Conservation (phyloP, 2,888 invertebrate genomes). For the Mesorhabditis belari region DNA sequence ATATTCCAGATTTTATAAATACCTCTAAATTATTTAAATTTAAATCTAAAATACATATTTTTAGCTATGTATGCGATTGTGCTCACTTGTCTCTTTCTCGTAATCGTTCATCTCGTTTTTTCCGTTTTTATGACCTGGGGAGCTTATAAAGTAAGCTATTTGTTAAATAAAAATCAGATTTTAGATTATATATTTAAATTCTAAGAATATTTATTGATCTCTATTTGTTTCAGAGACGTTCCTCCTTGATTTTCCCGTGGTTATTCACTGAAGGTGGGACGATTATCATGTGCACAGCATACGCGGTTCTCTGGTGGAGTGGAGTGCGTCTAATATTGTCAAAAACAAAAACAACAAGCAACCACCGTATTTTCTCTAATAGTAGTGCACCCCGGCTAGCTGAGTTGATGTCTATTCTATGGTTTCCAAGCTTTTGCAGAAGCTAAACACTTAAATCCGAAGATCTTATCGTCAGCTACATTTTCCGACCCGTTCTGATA, state of each 20-base stretch:
- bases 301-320: conserved; percentile 50
- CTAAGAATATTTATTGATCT: background rate
- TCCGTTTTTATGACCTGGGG: conserved; percentile 39
- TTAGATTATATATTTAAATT: background rate
- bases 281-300: conserved; percentile 42
- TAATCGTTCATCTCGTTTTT: conserved; percentile 37
- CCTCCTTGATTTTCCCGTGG: conserved; percentile 41
- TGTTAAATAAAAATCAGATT: background rate
- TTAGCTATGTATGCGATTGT: conserved; percentile 48
- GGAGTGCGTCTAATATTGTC: conserved; percentile 14
- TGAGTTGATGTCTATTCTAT: too few relatives aligned
- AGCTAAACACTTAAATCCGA: too few relatives aligned
- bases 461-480: too few relatives aligned
- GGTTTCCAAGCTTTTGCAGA: too few relatives aligned
- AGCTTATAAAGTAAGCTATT: conserved; percentile 26
- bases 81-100: conserved; percentile 36
- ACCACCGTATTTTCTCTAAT: too few relatives aligned
- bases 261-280: conserved; percentile 38
- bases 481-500: too few relatives aligned
- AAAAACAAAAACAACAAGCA: background rate
- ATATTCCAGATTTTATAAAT: too few relatives aligned
- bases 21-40: too few relatives aligned
- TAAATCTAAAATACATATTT: conserved; percentile 5
- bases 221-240: conserved; percentile 21
- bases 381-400: too few relatives aligned